Base-by-base conservation (phyloP, 1,140 invertebrate species). In the Macrostomum lignano region DNA sequence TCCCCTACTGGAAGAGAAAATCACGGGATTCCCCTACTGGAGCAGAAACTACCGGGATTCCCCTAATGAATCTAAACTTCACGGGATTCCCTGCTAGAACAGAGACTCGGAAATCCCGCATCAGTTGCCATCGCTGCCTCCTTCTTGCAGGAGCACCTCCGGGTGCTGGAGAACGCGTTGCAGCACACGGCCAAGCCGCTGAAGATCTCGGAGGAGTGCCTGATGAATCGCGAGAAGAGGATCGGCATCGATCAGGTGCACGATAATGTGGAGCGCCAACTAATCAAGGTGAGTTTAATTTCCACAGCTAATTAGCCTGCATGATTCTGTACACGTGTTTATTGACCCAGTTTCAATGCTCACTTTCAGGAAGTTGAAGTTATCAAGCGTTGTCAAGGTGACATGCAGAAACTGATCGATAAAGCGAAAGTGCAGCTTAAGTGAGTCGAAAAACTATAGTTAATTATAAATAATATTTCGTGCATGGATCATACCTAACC, bases 171-270 rank as follows among this genome's bases (percentile, higher is more conserved):
- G 49, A 72, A 79, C 46, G 73, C 75, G 10, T 59, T 78, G 23
- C 65, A 69, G 29, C 78, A 82, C 46, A 70, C 77, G 31, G 74
- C 81, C 46, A 72, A 72, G 10, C 78, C 78, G 0, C 52, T 84
- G 22, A 74, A 79, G 41, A 74, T 84, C 31, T 73, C 74, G 10
- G 75, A 84, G 56, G 78, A 86, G 51, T 82, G 77, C 51, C 60
- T 86, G 11, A 81, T 82, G 52, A 70, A 81, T 46, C 62, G 78
- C 35, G 77, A 84, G 62, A 73, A 72, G 36, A 62, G 77, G 38
- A 68, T 73, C 58, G 74, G 73, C 57, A 55, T 69, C 42, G 74
- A 79, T 48, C 62, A 74, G 45, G 72, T 76, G 1, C 72, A 79
- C 40, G 76, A 82, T 48, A 61, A 68, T 14, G 70, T 72, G 0